phyloP scores from a whole-genome alignment of 2,888 invertebrate genomes.

The Phorcus lineatus region DNA sequence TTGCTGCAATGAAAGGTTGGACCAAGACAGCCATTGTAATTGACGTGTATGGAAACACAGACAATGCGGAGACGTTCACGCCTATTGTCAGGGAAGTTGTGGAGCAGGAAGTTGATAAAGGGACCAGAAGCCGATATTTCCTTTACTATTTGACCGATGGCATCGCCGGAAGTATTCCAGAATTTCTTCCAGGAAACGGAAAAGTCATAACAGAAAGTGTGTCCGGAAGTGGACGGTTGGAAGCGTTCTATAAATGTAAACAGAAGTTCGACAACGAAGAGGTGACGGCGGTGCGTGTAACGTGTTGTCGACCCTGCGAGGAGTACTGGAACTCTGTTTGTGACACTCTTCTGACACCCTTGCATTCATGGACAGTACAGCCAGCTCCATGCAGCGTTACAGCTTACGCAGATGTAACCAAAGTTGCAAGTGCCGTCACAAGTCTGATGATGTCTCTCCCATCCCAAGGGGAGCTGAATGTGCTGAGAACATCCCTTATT shows the following conservation, averaged over 20 bases:
- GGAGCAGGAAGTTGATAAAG: not conserved
- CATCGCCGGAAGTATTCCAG: no score
- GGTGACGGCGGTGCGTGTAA: constrained; percentile 24
- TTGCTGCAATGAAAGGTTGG: no score
- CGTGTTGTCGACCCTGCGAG: not conserved
- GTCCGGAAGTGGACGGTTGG: not conserved
- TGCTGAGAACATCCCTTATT: constrained; percentile 21
- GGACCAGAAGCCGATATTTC: not conserved
- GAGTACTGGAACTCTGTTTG: not conserved
- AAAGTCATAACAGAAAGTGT: not conserved
- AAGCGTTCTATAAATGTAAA: constrained; percentile 30
- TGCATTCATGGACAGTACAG: not conserved
- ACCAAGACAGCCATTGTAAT: not conserved
- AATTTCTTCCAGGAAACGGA: not conserved
- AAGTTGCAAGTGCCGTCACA: not conserved
- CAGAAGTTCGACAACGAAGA: constrained; percentile 28
- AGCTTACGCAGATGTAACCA: not conserved
- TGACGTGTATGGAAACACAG: not conserved
- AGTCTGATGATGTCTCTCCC: not conserved
- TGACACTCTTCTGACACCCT: not conserved
- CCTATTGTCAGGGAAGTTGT: not conserved
- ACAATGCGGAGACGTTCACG: not conserved
- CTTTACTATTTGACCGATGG: not conserved
- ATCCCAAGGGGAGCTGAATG: not conserved
- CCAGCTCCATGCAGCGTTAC: not conserved